A percentile compares a stretch with the other conserved stretches of the same genome.
Evolutionary conservation across 2,888 invertebrate genomes (phyloP).

Genomic region (Sminthurides aquaticus): DNA sequence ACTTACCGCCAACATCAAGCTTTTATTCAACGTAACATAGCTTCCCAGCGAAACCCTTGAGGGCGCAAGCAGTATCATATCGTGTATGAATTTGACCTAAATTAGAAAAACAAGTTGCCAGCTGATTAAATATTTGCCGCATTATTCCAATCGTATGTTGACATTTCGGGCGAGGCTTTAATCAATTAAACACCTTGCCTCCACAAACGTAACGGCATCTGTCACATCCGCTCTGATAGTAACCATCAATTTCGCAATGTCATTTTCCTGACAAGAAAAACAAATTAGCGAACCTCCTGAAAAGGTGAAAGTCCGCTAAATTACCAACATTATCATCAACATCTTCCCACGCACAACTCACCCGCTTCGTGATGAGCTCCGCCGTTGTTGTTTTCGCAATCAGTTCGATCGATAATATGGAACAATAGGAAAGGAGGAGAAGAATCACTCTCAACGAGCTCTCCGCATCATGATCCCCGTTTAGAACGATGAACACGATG

Average conservation of each 20-base stretch:
- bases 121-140: too few relatives aligned
- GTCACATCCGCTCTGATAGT: background rate
- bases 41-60: conserved; percentile 11
- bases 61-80: conserved; percentile 10
- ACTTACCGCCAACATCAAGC: conserved; percentile 6
- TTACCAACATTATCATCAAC: too few relatives aligned
- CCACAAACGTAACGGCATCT: conserved; percentile 2
- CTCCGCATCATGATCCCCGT: background rate
- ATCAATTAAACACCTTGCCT: background rate
- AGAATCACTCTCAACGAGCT: background rate
- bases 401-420: background rate
- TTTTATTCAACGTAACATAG: conserved; percentile 11
- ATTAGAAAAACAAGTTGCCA: too few relatives aligned
- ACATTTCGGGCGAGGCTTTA: background rate
- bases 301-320: too few relatives aligned
- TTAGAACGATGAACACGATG: conserved; percentile 3
- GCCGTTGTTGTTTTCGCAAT: conserved; percentile 1
- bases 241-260: conserved; percentile 4
- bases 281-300: too few relatives aligned
- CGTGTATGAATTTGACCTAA: conserved; percentile 10
- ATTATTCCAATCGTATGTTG: background rate
- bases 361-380: conserved; percentile 4
- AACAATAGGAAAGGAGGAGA: background rate
- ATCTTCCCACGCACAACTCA: background rate
- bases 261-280: background rate